Evolutionary conservation across 2,113 vertebrate genomes (phyloP), one percentile per base, ranked within the genome.

Genomic region (Microcebus ravelobensis): DNA sequence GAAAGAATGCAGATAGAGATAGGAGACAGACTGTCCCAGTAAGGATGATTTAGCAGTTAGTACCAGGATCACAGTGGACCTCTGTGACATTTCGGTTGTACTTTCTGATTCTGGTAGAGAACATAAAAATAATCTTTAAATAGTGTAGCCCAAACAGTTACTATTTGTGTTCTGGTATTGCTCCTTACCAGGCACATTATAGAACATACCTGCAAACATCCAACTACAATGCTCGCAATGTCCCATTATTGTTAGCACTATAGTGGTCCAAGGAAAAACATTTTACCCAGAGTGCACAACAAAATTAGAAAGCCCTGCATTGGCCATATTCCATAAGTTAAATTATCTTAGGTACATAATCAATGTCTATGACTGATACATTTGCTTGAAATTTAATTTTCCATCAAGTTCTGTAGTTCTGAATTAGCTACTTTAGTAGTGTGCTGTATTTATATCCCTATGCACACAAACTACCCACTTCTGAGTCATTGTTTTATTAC

Each of bases 61-160:
- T 1, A 50, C 2, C 25, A 88, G 39, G 73, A 74, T 61, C 23
- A 93, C 5, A 82, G 12, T 36, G 21, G 12, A 67, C 8, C 39
- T n/a, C 39, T 77, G 18, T 90, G 57, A 86, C 10, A 63, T 63
- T 92, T 71, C 0, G 84, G 50, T 45, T 57, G 13, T 0, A 15
- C 14, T 73, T 29, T 83, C 74, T 39, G 8, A 81, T 84, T 65
- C 18, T 70, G 4, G 31, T 18, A 87, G 14, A 82, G 17, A 74
- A 92, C 59, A 93, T 18, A 73, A 95, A 91, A 93, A 74, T 79
- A 84, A 83, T 34, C 4, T 71, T 86, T 52, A 80, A 83, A 61
- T 12, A 85, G 42, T 68, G 42, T 15, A 79, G 45, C 31, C 8
- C 3, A 86, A 91, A 93, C 14, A 83, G 27, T 52, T 9, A 73